Percentiles rank a stretch among this genome's conserved stretches.
Conservation (phyloP, 1,140 invertebrate species). For the Drosophila aff. region DNA sequence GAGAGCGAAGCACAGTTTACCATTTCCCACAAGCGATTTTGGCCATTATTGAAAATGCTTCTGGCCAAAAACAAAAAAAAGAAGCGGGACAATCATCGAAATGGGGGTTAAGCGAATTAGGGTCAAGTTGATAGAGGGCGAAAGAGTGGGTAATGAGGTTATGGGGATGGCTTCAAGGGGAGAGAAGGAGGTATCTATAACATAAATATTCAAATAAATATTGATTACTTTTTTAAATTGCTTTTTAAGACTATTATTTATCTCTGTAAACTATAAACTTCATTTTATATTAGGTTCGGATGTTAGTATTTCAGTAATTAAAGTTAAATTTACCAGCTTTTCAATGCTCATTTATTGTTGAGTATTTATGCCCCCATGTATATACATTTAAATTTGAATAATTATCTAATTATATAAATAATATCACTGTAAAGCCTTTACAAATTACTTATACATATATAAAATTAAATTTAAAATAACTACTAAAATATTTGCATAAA, state of each 20-base stretch:
- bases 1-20: conserved; percentile 10
- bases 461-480: not conserved
- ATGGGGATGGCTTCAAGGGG: not conserved
- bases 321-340: not conserved
- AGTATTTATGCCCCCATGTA: not conserved
- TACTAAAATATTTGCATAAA: not conserved
- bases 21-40: conserved; percentile 26
- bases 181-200: not conserved
- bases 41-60: conserved; percentile 56
- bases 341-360: not conserved
- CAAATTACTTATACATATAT: not conserved
- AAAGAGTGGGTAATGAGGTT: conserved; percentile 4
- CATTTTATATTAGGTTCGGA: no score
- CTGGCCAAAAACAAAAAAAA: conserved; percentile 29
- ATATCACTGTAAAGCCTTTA: no score
- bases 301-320: no score
- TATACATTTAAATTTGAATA: not conserved
- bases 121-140: conserved; percentile 33
- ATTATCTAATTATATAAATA: not conserved
- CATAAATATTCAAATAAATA: not conserved
- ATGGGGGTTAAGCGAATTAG: conserved; percentile 41
- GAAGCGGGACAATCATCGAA: conserved; percentile 48
- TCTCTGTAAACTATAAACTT: no score
- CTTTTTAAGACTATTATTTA: no score
- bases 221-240: not conserved